Evolutionary conservation across 1,140 invertebrate genomes (phyloP).

Genomic region (Hestina assimilis): DNA sequence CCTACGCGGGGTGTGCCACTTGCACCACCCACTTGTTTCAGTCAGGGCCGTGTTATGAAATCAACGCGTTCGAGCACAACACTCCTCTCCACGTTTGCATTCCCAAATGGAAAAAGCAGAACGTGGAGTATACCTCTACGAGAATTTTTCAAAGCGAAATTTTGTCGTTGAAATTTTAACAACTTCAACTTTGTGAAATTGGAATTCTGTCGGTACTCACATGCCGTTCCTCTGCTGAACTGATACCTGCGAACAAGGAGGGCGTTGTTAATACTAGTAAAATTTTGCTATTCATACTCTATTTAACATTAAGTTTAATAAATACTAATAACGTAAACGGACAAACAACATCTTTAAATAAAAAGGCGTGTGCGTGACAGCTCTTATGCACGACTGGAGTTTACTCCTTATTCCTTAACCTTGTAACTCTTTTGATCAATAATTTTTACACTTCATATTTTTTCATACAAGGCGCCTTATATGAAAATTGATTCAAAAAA

Average conservation of each 20-base stretch:
- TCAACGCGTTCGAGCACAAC: conserved; percentile 74
- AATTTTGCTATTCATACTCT: not conserved
- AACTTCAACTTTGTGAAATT: conserved; percentile 49
- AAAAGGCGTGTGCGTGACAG: too few relatives aligned
- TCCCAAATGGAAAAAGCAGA: conserved; percentile 69
- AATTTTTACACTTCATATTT: too few relatives aligned
- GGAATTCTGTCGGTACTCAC: conserved; percentile 78
- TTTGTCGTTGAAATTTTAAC: conserved; percentile 59
- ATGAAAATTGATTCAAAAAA: too few relatives aligned
- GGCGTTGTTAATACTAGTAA: not conserved
- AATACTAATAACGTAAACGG: too few relatives aligned
- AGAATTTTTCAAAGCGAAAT: conserved; percentile 68
- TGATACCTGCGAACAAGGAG: conserved; percentile 81
- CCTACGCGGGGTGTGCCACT: conserved; percentile 55
- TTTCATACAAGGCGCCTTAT: too few relatives aligned
- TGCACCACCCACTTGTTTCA: conserved; percentile 73
- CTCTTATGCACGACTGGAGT: too few relatives aligned
- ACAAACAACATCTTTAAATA: too few relatives aligned
- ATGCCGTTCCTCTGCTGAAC: conserved; percentile 84
- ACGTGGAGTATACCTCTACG: conserved; percentile 49
- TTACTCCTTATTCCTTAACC: too few relatives aligned
- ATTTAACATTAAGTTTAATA: too few relatives aligned
- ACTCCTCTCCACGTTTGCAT: conserved; percentile 57
- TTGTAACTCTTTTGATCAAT: too few relatives aligned
- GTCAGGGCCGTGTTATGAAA: conserved; percentile 72